Base-by-base conservation (phyloP, 1,140 invertebrate species). In the Heliconius nattereri region DNA sequence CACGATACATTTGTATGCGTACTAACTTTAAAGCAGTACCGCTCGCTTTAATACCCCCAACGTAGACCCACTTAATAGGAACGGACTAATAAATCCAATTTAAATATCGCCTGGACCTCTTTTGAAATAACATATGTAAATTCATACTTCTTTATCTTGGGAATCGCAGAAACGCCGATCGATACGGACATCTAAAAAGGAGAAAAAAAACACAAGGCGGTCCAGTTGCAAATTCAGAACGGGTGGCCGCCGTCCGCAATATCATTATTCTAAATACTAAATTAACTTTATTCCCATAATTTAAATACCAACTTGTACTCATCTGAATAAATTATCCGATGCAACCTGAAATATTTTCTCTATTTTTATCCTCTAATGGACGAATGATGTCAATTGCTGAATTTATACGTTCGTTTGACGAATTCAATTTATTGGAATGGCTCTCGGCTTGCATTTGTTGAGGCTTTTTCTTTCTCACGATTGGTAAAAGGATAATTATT, bases 41-140 rank as follows among this genome's bases (percentile, higher is more conserved):
- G 45, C 40, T 52, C 19, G 23, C 32, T 74, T 74, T 54, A 71
- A 74, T 85, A 87, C 89, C 89, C 85, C 91, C 90, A 88, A 92
- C 88, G 89, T 87, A 81, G 91, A 78, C 84, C 84, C 85, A 85
- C 80, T 88, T 90, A 89, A 90, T 89, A 84, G 85, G 85, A 83
- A 84, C 85, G 86, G 86, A 89, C 90, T 91, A 91, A 92, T 93
- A 94, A 93, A 92, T 94, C 91, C 90, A 92, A 93, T 93, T 94
- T 93, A 93, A 93, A 92, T 86, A 87, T 89, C 78, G 75, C 84
- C 86, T 86, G 87, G 91, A 90, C 92, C 89, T 89, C 89, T 87
- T 78, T 85, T 92, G 90, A 91, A 89, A 92, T 92, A 91, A 93
- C 91, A 92, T 94, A 94, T 94, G 92, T 94, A 91, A 93, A 94